These are phyloP conservation scores for Cotesia typhae DNA, from an alignment of 1,140 invertebrate species.

Conservation along the genomic window DNA sequence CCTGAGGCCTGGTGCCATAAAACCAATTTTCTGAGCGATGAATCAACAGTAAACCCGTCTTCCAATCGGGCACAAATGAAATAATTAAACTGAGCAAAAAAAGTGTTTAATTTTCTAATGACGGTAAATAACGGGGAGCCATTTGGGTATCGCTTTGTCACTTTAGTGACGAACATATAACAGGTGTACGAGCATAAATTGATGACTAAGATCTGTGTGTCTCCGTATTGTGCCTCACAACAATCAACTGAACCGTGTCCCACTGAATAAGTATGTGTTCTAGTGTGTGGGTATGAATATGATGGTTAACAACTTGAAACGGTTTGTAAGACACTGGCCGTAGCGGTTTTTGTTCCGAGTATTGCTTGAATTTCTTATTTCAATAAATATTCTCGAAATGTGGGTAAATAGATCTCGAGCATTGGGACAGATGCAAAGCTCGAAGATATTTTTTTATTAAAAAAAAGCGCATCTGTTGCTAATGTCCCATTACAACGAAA, in stretches of 20 bases:
- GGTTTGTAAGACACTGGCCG: conserved; percentile 12
- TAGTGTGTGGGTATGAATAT: background rate
- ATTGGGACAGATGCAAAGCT: conserved; percentile 19
- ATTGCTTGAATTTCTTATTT: background rate
- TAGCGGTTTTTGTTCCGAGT: conserved; percentile 13
- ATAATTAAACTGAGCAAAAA: no score
- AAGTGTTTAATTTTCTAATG: no score
- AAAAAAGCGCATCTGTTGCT: conserved; percentile 11
- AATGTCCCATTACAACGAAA: conserved; percentile 12
- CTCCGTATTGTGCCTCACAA: no score
- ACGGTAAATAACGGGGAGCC: no score
- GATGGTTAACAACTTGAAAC: conserved; percentile 4
- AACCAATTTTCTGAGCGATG: no score
- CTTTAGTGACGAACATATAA: background rate
- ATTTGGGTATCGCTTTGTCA: no score
- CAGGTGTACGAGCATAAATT: no score
- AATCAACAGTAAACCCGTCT: no score
- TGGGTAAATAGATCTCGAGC: conserved; percentile 41
- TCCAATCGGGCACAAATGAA: no score
- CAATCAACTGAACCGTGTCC: no score
- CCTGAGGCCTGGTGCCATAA: no score
- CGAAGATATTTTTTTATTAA: background rate
- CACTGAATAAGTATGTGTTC: background rate
- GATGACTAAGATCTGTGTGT: no score
- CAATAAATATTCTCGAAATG: conserved; percentile 7